Base-by-base conservation (phyloP, 2,888 invertebrate species). In the Athalia cordata region DNA sequence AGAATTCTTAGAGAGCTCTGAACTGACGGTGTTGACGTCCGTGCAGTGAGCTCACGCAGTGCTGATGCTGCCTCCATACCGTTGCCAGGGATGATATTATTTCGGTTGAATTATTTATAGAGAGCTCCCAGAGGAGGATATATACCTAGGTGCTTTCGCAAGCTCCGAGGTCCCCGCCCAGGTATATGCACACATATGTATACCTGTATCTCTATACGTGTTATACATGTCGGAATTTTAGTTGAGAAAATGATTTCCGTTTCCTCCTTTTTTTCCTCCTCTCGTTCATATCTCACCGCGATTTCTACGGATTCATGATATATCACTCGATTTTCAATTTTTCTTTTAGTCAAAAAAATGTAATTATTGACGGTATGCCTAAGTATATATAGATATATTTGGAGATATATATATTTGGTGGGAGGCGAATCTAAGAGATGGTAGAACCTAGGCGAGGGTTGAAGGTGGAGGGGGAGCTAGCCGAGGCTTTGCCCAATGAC, bases 61-160 rank as follows among this genome's bases (percentile, higher is more conserved):
- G 43, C 68, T 29, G 29, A 29, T 29, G 29, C 29, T 29, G 29
- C 29, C 29, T 29, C 29, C 29, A 29, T 29, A 29, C 29, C 79
- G 52, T 52, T 15, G 50, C 47, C 59, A 80, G 80, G 80, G 81
- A 84, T 84, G 81, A 81, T 87, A 86, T 87, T 87, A 87, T 89
- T 88, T 87, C 84, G 82, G 84, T 85, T 88, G 89, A 89, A 89
- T 89, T 89, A 89, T 89, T 89, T 89, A 89, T 88, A 86, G 87
- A 87, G 82, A 81, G 79, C 82, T 79, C 78, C 80, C 67, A 66
- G 78, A 67, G 80, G 76, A 61, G 77, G 55, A 77, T 79, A 80
- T 72, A 8, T 13, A 13, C 29, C 72, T 49, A 45, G 72, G 72
- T 70, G 45, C 57, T 59, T 72, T 50, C 8, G 57, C 3, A n/a